phyloP scores from a whole-genome alignment of 2,113 vertebrate genomes.

The Rallus limicola region DNA sequence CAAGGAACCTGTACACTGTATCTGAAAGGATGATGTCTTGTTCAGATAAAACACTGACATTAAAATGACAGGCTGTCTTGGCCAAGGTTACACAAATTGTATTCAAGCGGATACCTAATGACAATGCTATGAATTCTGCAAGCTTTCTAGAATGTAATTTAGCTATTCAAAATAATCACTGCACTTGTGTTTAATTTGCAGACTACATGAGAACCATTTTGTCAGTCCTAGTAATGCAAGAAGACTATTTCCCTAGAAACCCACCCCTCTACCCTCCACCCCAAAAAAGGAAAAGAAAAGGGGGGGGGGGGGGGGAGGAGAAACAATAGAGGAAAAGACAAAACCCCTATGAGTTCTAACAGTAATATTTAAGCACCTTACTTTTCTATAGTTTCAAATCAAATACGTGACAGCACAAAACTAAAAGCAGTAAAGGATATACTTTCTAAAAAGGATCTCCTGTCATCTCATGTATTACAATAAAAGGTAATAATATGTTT shows the following conservation, averaged over 20 bases:
- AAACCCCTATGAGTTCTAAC: constrained; percentile 73
- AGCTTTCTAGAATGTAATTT: constrained; percentile 92
- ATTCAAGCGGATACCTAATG: constrained; percentile 88
- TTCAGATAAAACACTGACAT: constrained; percentile 91
- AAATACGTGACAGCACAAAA: constrained; percentile 80
- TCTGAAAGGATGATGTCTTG: constrained; percentile 87
- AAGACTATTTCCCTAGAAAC: constrained; percentile 80
- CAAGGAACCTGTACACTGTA: constrained; percentile 81
- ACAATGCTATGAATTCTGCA: constrained; percentile 91
- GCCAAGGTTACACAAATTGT: constrained; percentile 97
- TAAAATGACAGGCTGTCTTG: constrained; percentile 92
- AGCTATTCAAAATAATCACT: constrained; percentile 91
- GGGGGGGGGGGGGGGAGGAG: not conserved
- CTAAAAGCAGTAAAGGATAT: constrained; percentile 80
- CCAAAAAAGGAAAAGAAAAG: constrained; percentile 53
- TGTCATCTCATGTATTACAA: constrained; percentile 80
- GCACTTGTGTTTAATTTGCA: constrained; percentile 87
- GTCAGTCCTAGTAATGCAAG: constrained; percentile 81
- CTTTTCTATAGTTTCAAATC: constrained; percentile 81
- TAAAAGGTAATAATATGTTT: constrained; percentile 85
- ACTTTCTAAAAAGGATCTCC: constrained; percentile 80
- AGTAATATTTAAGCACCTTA: constrained; percentile 79
- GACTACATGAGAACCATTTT: constrained; percentile 84
- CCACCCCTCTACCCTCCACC: constrained; percentile 61
- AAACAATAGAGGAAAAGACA: constrained; percentile 70